Conservation (phyloP, 2,113 vertebrate genomes). For the Archilochus colubris region DNA sequence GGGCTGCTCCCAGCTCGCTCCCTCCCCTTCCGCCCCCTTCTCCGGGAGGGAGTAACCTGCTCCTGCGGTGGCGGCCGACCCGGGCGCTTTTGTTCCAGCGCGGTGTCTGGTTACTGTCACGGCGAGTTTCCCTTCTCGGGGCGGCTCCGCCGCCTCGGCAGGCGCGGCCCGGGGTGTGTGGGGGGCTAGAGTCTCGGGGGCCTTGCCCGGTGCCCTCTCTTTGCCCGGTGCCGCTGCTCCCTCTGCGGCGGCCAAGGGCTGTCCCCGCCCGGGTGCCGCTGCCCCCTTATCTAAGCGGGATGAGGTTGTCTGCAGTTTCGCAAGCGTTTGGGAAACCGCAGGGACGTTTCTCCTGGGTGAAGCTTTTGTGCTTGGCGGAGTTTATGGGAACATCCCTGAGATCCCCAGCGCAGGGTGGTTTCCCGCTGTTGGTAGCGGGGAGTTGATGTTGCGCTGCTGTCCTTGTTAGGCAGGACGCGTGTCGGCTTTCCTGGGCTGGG, state of each 20-base stretch:
- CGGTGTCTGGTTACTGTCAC: conserved; percentile 64
- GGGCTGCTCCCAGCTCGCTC: neutral
- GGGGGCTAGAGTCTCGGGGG: too few species aligned
- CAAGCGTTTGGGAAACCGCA: conserved; percentile 21
- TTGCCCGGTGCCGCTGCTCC: neutral
- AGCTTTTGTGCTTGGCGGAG: conserved; percentile 6
- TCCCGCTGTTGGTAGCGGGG: neutral
- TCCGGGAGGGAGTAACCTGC: conserved; percentile 20
- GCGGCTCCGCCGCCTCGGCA: neutral
- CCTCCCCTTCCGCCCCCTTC: conserved; percentile 24
- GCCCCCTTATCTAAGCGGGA: neutral
- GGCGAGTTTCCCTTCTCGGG: neutral
- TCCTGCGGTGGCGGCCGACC: neutral
- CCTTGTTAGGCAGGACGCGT: neutral
- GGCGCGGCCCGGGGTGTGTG: too few species aligned
- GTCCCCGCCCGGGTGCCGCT: neutral
- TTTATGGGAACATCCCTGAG: neutral
- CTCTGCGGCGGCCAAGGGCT: neutral
- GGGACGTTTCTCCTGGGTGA: neutral
- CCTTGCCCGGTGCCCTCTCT: neutral
- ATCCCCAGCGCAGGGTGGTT: neutral
- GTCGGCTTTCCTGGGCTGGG: neutral
- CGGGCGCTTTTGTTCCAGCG: conserved; percentile 51
- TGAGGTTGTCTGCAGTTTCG: conserved; percentile 22
- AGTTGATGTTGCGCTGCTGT: neutral